Conservation (phyloP, 2,888 invertebrate genomes). For the Aproaerema taeniolella region DNA sequence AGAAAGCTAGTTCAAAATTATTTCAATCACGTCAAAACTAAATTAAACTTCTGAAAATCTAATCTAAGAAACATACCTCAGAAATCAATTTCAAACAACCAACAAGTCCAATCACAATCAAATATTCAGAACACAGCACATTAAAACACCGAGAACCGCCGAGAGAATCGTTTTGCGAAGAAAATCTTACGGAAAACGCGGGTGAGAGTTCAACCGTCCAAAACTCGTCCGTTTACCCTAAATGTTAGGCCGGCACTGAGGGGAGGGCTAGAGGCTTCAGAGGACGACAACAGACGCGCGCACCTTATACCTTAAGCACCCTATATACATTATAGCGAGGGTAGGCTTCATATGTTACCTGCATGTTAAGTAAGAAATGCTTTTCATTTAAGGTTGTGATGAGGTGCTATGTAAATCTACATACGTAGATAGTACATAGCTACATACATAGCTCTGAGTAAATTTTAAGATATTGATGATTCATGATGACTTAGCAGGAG, state of each 20-base stretch:
- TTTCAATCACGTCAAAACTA: too few species aligned
- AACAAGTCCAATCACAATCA: conserved; percentile 42
- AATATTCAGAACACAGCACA: conserved; percentile 41
- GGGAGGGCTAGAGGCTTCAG: conserved; percentile 45
- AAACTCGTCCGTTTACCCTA: conserved; percentile 45
- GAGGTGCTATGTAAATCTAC: background rate
- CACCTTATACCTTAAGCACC: conserved; percentile 56
- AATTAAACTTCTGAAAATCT: too few species aligned
- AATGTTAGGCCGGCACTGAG: conserved; percentile 51
- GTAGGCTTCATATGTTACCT: conserved; percentile 45
- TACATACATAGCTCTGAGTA: too few species aligned
- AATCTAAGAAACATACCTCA: conserved; percentile 35
- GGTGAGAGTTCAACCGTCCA: conserved; percentile 37
- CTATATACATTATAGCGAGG: conserved; percentile 34
- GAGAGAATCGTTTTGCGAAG: conserved; percentile 26
- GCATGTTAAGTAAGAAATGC: conserved; percentile 50
- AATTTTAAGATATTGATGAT: too few species aligned
- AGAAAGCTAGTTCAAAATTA: too few species aligned
- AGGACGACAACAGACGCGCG: conserved; percentile 57
- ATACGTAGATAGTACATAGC: too few species aligned
- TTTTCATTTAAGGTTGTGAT: conserved; percentile 32
- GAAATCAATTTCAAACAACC: conserved; percentile 31
- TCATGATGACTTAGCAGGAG: too few species aligned
- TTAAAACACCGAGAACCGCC: conserved; percentile 30
- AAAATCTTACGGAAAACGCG: conserved; percentile 27